Percentiles rank a stretch among this genome's conserved stretches.
phyloP scores from a whole-genome alignment of 2,797 vertebrate genomes.

The Vespertilio murinus region DNA sequence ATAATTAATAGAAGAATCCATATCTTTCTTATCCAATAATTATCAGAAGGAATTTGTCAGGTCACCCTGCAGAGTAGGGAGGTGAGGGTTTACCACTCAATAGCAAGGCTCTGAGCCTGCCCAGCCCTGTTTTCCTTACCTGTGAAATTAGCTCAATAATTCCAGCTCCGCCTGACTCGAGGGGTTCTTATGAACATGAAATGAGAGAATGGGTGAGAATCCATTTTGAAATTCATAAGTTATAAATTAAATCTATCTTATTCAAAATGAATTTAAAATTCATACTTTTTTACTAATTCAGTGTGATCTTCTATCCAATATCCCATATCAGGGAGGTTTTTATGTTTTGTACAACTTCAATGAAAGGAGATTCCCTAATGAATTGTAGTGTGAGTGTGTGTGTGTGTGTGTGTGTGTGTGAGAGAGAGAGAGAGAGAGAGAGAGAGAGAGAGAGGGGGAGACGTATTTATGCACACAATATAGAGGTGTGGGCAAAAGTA shows the following conservation, averaged over 20 bases:
- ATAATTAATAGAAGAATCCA: constrained; percentile 75
- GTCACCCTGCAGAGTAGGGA: constrained; percentile 42
- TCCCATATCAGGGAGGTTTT: not conserved
- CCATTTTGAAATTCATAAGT: constrained; percentile 32
- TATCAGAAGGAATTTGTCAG: constrained; percentile 70
- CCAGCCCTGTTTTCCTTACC: constrained; percentile 53
- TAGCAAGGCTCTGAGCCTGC: constrained; percentile 34
- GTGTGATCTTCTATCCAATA: not conserved
- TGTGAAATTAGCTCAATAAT: constrained; percentile 38
- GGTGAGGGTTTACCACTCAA: constrained; percentile 17
- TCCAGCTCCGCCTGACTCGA: not conserved
- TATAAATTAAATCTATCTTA: constrained; percentile 21
- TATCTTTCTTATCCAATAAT: constrained; percentile 72
- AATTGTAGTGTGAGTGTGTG: not conserved
- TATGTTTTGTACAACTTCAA: not conserved
- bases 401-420: no score
- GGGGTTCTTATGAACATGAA: not conserved
- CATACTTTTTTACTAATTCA: constrained; percentile 39
- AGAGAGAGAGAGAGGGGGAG: no score
- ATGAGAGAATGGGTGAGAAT: constrained; percentile 19
- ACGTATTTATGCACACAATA: not conserved
- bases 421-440: no score
- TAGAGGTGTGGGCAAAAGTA: not conserved
- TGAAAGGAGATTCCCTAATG: constrained; percentile 25
- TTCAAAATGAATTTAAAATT: constrained; percentile 43